These are phyloP conservation scores for Parazoanthus atlanticus DNA, from an alignment of 92 coral and sea anemone genomes.

Conservation along the genomic window DNA sequence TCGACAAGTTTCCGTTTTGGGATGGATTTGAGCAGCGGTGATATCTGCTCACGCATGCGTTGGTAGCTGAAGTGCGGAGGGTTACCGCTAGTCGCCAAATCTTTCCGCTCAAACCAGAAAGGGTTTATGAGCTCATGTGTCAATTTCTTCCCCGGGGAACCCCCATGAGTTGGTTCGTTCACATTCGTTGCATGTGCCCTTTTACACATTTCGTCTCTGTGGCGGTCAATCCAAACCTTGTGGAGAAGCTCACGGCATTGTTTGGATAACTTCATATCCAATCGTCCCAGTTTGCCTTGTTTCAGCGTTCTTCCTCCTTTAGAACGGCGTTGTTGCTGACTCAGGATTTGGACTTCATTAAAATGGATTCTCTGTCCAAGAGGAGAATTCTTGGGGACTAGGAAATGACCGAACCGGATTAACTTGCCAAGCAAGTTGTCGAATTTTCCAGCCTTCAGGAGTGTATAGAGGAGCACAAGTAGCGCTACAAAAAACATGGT, in stretches of 20 bases:
- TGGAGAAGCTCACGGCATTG: neutral
- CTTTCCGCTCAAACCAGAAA: too few relatives aligned
- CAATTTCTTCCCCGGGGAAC: neutral
- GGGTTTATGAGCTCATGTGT: neutral
- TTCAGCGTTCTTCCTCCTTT: neutral
- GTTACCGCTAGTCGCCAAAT: neutral
- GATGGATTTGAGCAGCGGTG: neutral
- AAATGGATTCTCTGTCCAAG: slow-evolving; percentile 4
- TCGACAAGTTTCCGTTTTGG: neutral
- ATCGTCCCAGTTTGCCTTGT: neutral
- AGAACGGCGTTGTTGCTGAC: slow-evolving; percentile 17
- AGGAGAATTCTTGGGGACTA: slow-evolving; percentile 12
- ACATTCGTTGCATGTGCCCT: neutral
- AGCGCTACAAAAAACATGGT: neutral
- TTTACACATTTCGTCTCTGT: neutral
- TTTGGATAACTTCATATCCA: neutral
- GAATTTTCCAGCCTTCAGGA: neutral
- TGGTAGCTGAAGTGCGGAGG: neutral
- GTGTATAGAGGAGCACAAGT: neutral
- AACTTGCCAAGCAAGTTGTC: neutral
- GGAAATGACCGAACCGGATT: neutral
- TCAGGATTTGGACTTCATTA: neutral
- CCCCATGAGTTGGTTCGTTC: neutral
- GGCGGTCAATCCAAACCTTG: neutral
- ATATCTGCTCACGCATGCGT: neutral